Conservation (phyloP, 2,797 vertebrate species). For the Tapera naevia region DNA sequence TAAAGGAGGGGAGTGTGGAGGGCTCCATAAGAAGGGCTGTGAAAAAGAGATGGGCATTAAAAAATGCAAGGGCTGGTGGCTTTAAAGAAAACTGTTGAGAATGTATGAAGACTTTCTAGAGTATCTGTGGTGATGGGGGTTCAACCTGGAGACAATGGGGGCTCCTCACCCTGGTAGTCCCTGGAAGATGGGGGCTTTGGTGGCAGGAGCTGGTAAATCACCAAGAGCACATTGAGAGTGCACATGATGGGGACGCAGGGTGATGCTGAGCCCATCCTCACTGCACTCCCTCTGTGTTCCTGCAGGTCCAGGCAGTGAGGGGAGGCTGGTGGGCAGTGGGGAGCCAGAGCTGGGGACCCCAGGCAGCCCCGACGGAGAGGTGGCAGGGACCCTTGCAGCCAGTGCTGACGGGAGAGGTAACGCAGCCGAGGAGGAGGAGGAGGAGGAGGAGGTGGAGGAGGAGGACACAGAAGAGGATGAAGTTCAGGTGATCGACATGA, state of each 20-base stretch:
- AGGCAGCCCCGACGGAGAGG: neutral
- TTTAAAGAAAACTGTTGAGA: neutral
- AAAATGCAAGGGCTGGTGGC: neutral
- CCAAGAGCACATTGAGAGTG: accelerated
- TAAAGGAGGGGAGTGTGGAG: neutral
- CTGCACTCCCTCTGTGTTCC: neutral
- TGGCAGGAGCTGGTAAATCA: neutral
- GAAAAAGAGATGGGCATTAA: accelerated
- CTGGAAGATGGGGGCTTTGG: neutral
- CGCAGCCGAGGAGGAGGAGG: neutral
- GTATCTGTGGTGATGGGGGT: accelerated
- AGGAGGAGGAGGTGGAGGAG: constrained; percentile 14
- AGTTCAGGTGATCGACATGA: constrained; percentile 64
- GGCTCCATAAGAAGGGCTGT: neutral
- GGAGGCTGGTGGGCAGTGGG: neutral
- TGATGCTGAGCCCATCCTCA: neutral
- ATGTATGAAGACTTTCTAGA: accelerated
- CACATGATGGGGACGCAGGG: accelerated
- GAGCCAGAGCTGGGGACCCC: neutral
- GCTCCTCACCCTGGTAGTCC: neutral
- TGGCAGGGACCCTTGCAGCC: neutral
- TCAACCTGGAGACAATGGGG: no score
- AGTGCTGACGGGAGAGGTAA: neutral
- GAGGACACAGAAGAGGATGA: constrained; percentile 67
- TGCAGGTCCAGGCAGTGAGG: constrained; percentile 48